These are phyloP conservation scores for Cantharis rufa DNA, from an alignment of 2,888 invertebrate genomes.

Conservation along the genomic window DNA sequence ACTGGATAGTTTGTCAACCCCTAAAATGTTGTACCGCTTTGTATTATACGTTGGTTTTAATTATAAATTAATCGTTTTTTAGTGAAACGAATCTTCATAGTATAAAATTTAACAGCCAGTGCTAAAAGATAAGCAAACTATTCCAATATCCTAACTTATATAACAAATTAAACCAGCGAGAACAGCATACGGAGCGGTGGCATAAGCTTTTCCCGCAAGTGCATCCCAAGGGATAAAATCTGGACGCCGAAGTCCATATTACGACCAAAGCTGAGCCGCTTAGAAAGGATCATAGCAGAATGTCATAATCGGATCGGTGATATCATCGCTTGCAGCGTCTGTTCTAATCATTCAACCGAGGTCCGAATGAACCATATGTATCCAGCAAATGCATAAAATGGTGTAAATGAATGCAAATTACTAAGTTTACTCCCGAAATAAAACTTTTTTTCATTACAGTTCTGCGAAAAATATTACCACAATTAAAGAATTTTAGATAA, in stretches of 20 bases:
- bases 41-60: background rate
- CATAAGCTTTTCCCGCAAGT: constrained; percentile 34
- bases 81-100: background rate
- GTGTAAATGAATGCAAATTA: constrained; percentile 34
- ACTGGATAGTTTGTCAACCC: no score
- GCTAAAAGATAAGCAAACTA: background rate
- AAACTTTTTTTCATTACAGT: background rate
- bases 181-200: constrained; percentile 35
- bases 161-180: constrained; percentile 13
- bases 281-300: constrained; percentile 37
- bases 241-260: constrained; percentile 39
- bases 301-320: constrained; percentile 42
- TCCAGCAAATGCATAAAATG: constrained; percentile 14
- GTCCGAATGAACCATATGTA: constrained; percentile 10
- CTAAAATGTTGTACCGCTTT: no score
- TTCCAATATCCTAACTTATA: background rate
- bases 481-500: constrained; percentile 44
- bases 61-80: background rate
- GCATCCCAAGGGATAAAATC: constrained; percentile 36
- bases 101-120: background rate
- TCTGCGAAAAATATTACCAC: constrained; percentile 1
- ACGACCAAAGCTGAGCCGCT: constrained; percentile 43
- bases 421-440: background rate
- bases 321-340: constrained; percentile 32
- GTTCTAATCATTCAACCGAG: constrained; percentile 22